phyloP scores from a whole-genome alignment of 1,140 invertebrate species.

The Drosophila saltans region DNA sequence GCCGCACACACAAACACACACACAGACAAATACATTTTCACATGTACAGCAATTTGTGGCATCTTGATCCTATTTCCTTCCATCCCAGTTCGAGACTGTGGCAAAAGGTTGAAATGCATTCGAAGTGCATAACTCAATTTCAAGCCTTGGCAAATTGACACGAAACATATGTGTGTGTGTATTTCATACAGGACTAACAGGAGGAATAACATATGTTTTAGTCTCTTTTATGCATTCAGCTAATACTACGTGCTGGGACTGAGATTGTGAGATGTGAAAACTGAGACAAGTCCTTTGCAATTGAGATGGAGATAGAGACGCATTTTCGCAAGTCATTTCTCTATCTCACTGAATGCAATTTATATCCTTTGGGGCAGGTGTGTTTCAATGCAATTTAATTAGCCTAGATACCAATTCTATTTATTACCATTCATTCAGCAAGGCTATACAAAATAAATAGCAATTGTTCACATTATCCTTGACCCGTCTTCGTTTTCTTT shows the following conservation, averaged over 20 bases:
- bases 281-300: not conserved
- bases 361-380: slow-evolving; percentile 55
- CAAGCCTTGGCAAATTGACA: slow-evolving; percentile 49
- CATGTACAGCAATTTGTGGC: slow-evolving; percentile 30
- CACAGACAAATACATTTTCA: slow-evolving; percentile 18
- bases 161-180: slow-evolving; percentile 59
- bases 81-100: slow-evolving; percentile 7
- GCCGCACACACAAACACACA: slow-evolving; percentile 23
- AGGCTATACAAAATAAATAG: slow-evolving; percentile 56
- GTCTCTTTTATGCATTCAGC: slow-evolving; percentile 40
- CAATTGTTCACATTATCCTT: slow-evolving; percentile 53
- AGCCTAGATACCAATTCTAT: slow-evolving; percentile 56
- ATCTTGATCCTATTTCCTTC: slow-evolving; percentile 47
- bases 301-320: not conserved
- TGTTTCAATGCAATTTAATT: slow-evolving; percentile 73
- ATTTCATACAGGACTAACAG: slow-evolving; percentile 40
- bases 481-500: slow-evolving; percentile 37
- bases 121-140: slow-evolving; percentile 66
- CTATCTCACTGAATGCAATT: slow-evolving; percentile 37
- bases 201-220: slow-evolving; percentile 52
- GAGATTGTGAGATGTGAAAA: not conserved
- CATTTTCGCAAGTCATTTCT: not conserved
- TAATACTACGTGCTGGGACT: slow-evolving; percentile 34
- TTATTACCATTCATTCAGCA: slow-evolving; percentile 8
- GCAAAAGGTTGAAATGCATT: slow-evolving; percentile 27